Conservation (phyloP, 1,140 invertebrate species). For the Aphaenogaster ashmeadi region DNA sequence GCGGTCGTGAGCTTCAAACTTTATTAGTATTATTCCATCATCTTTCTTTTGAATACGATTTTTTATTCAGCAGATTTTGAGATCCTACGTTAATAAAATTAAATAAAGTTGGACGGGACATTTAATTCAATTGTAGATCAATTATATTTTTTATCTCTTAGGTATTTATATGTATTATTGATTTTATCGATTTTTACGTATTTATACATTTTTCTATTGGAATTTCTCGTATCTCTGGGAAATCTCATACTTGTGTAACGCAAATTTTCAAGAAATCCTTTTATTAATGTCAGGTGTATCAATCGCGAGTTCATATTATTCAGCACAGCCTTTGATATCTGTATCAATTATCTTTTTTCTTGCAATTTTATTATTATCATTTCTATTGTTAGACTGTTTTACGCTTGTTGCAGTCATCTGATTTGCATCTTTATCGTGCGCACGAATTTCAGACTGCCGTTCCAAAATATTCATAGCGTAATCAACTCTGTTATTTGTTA, state of each 20-base stretch:
- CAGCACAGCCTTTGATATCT: neutral
- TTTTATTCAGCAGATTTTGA: constrained; percentile 1
- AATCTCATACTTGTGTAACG: neutral
- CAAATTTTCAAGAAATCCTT: neutral
- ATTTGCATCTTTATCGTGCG: neutral
- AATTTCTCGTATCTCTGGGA: neutral
- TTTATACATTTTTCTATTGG: neutral
- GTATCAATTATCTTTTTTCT: neutral
- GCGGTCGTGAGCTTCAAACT: constrained; percentile 18
- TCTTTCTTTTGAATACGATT: neutral
- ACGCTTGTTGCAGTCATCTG: neutral
- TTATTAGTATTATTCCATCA: neutral
- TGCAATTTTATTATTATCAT: neutral
- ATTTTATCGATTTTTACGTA: neutral
- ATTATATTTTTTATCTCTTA: neutral
- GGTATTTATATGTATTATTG: neutral
- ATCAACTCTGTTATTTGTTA: constrained; percentile 19
- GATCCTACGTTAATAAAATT: neutral
- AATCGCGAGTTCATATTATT: neutral
- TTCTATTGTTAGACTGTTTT: neutral
- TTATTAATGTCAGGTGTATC: neutral
- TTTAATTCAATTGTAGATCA: neutral
- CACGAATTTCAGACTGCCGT: neutral
- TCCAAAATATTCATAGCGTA: constrained; percentile 3
- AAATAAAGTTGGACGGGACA: neutral